Conservation (phyloP, 1,140 invertebrate genomes). For the Hycleus phaleratus region DNA sequence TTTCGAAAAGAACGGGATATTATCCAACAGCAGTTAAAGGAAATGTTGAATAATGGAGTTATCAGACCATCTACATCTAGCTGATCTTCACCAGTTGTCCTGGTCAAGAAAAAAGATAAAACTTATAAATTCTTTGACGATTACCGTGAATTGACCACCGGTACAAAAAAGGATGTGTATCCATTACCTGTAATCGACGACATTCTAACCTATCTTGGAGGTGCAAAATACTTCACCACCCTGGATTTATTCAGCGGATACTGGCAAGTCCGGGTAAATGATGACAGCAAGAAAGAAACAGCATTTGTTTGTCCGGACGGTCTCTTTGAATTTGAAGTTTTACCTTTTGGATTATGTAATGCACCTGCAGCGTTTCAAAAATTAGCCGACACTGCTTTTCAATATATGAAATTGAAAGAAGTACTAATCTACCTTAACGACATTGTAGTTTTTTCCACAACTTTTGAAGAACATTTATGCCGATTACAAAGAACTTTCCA, state of each 20-base stretch:
- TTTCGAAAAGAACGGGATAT: slow-evolving; percentile 22
- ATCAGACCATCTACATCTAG: slow-evolving; percentile 4
- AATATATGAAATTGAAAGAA: slow-evolving; percentile 8
- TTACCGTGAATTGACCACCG: slow-evolving; percentile 3
- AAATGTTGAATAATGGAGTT: slow-evolving; percentile 16
- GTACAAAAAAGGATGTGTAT: too few species aligned
- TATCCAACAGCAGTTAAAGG: slow-evolving; percentile 19
- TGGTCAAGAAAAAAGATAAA: slow-evolving; percentile 5
- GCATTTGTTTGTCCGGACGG: neutral
- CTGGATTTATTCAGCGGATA: slow-evolving; percentile 44
- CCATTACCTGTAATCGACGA: neutral
- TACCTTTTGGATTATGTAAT: slow-evolving; percentile 26
- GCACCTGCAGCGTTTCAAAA: slow-evolving; percentile 19
- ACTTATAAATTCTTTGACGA: slow-evolving; percentile 3
- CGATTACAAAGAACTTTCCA: neutral
- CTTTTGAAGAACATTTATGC: slow-evolving; percentile 5
- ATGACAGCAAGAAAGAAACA: neutral
- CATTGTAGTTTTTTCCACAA: slow-evolving; percentile 4
- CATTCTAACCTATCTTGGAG: neutral
- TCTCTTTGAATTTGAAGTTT: neutral
- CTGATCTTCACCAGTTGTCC: slow-evolving; percentile 17
- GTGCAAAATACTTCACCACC: slow-evolving; percentile 15
- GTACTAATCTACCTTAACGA: slow-evolving; percentile 10
- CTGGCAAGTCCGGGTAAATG: slow-evolving; percentile 35
- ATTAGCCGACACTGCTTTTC: slow-evolving; percentile 1